phyloP scores from a whole-genome alignment of 2,113 vertebrate species.

The Zosterops pallidus region DNA sequence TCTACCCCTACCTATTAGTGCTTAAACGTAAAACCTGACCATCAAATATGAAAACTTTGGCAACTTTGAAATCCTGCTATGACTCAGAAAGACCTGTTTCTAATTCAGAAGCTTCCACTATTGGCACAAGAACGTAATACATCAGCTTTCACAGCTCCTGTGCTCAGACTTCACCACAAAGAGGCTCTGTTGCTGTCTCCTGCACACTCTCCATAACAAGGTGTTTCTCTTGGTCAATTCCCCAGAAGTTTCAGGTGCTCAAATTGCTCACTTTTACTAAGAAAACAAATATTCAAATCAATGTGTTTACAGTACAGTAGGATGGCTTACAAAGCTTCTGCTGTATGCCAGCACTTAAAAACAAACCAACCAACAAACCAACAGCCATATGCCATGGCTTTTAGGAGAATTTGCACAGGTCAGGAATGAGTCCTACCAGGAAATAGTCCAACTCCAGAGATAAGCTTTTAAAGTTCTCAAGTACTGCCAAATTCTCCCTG shows the following conservation, averaged over 20 bases:
- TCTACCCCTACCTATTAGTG: neutral
- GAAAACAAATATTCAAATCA: neutral
- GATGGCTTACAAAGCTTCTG: neutral
- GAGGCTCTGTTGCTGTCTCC: rapidly evolving
- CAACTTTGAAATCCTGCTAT: neutral
- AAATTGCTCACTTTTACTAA: neutral
- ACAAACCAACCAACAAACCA: neutral
- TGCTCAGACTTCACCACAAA: neutral
- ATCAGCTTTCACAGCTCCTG: neutral
- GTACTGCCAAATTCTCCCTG: neutral
- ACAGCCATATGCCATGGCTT: neutral
- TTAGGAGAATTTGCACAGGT: neutral
- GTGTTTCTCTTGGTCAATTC: neutral
- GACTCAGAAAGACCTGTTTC: neutral
- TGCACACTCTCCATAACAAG: neutral
- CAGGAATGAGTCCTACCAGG: neutral
- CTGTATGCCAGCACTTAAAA: neutral
- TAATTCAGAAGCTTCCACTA: neutral
- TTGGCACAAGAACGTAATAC: neutral
- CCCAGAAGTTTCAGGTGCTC: neutral
- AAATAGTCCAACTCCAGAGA: neutral
- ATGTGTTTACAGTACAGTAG: neutral
- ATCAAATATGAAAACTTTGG: neutral
- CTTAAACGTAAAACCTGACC: neutral
- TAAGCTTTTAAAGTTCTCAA: neutral